Percentiles rank a stretch among this genome's conserved stretches.
These are phyloP conservation scores for Perizoma flavofasciatum DNA, from an alignment of 2,888 invertebrate species.

Conservation along the genomic window DNA sequence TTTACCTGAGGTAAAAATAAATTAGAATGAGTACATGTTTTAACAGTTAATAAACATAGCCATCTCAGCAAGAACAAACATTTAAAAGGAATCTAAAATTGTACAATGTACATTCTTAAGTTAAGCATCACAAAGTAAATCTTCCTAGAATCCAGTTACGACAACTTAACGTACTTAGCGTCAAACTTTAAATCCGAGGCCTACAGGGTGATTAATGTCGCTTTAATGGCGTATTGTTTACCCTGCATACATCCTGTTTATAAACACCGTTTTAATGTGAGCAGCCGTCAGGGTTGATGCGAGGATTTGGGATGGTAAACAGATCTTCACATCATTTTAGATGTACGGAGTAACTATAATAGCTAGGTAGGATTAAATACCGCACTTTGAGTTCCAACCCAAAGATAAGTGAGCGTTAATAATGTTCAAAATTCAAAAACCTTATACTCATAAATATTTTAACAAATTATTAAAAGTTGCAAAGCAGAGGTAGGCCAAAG, in stretches of 20 bases:
- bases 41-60: no score
- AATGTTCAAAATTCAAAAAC: no score
- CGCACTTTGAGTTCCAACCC: no score
- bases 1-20: no score
- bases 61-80: no score
- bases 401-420: no score
- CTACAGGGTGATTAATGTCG: constrained; percentile 55
- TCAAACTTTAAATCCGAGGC: constrained; percentile 36
- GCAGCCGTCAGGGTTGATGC: not conserved
- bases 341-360: no score
- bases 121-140: constrained; percentile 22
- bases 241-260: constrained; percentile 28
- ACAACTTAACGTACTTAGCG: constrained; percentile 42
- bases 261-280: constrained; percentile 10
- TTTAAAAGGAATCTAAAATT: not conserved
- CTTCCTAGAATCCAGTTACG: constrained; percentile 20
- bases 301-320: constrained; percentile 9
- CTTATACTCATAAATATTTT: no score
- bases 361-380: no score
- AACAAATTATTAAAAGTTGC: no score
- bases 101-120: constrained; percentile 13
- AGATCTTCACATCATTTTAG: not conserved
- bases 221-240: constrained; percentile 67
- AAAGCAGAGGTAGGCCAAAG: no score
- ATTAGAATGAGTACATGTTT: no score